phyloP scores from a whole-genome alignment of 2,888 invertebrate species.

The Hyles lineata region DNA sequence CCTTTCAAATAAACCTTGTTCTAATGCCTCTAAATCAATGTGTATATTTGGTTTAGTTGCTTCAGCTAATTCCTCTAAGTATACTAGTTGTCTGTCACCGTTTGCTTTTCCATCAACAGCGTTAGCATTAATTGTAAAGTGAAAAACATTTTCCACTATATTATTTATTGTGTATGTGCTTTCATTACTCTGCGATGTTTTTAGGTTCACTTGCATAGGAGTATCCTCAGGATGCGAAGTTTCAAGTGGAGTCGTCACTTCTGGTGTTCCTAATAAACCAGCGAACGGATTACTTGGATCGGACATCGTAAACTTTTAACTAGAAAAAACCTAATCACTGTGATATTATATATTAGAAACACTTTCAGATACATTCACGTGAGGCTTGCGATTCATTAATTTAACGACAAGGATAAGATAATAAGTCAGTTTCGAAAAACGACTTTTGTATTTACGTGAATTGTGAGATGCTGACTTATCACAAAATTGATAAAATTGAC shows the following conservation, averaged over 20 bases:
- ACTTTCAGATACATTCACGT: not conserved
- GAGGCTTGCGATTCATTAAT: not conserved
- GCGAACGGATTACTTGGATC: constrained; percentile 77
- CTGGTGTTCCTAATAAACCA: constrained; percentile 69
- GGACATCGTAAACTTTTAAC: constrained; percentile 60
- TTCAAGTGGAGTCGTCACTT: constrained; percentile 53
- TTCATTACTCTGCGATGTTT: constrained; percentile 56
- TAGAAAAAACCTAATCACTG: constrained; percentile 1
- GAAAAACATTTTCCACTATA: constrained; percentile 89
- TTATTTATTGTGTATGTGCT: constrained; percentile 73
- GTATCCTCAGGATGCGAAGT: constrained; percentile 53
- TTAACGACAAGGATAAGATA: not conserved
- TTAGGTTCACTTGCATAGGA: constrained; percentile 52
- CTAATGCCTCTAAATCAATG: constrained; percentile 87
- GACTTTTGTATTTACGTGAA: constrained; percentile 39
- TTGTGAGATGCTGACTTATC: constrained; percentile 55
- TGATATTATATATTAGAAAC: constrained; percentile 14
- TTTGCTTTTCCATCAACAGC: constrained; percentile 59
- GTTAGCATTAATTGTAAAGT: constrained; percentile 87
- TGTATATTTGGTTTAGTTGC: constrained; percentile 75
- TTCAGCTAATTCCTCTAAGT: constrained; percentile 86
- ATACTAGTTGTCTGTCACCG: constrained; percentile 82
- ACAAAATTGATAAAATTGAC: constrained; percentile 57
- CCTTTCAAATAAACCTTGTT: constrained; percentile 92
- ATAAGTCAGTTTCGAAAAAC: not conserved